Base-by-base conservation (phyloP, 2,113 vertebrate species). In the Zosterops pallidus region DNA sequence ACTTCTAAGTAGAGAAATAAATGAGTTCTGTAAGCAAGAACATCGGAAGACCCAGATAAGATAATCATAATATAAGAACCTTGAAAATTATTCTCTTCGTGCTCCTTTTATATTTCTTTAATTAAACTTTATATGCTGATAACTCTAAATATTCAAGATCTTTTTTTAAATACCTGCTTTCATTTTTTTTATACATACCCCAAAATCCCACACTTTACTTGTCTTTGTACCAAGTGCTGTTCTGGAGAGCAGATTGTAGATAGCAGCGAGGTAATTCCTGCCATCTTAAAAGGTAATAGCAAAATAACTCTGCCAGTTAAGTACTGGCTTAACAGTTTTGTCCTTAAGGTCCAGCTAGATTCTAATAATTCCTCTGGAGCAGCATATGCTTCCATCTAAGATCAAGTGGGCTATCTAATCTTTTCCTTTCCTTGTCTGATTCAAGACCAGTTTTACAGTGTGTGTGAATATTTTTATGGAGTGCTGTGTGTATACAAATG, bases 1-100 rank as follows among this genome's bases (percentile, higher is more conserved):
- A 65, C 29, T 91, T 83, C 28, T 83, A 87, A 92, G 50, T 57
- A 85, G 56, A 67, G 52, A 63, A 96, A 90, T 70, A 90, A 93
- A 88, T 55, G 68, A 93, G 21, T 15, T 83, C 24, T 59, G 52
- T 83, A 93, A 95, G 83, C 44, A 92, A 83, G 85, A 90, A 31
- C 8, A 75, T 63, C 41, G 19, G 46, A 44, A 92, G 31, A 86
- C n/a, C 9, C 26, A 56, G 63, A 80, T 63, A 90, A 94, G 52
- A 60, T 35, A 83, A 24, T 33, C 63, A 65, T 76, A 55, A 59
- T 81, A 53, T 21, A 12, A 85, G 50, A 74, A 50, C 8, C 28
- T 62, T 68, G 76, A 83, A 86, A 85, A 82, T 42, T n/a, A 67
- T 74, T 93, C 29, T 86, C 41, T 83, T 67, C 18, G 52, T 37